Evolutionary conservation across 2,797 vertebrate genomes (phyloP), one percentile per base, ranked within the genome.

Genomic region (Lates japonicus): DNA sequence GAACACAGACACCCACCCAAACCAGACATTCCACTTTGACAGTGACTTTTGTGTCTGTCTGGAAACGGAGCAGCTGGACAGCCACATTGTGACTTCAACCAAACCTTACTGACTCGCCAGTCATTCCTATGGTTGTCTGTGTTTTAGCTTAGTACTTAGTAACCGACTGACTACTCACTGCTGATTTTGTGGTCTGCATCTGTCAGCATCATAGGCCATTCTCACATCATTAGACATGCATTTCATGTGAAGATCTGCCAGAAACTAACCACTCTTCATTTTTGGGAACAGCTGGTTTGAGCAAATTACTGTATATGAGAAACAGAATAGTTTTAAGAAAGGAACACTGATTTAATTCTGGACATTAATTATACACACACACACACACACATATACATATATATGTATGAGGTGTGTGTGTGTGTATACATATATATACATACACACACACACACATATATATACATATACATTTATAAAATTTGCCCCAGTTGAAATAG

Each of bases 11-110:
- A 65, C 80, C 80, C 73, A 70, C 59, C 82, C 80, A 65, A 57
- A 52, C 75, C 81, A 89, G 88, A 94, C 92, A 93, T 94, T 94
- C 90, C 88, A 67, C 74, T 81, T 70, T 87, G 85, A 88, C 87
- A 78, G 65, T 88, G 69, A 92, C 86, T 86, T 90, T 90, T 81
- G 79, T 90, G 87, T 90, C 85, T 77, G 87, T 87, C 87, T 91
- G 83, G 86, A 92, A 78, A 79, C 12, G 63, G n/a, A 87, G 70
- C 87, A 92, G 90, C 91, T 93, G 89, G 88, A 88, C 81, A 29
- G 86, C 84, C 82, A 54, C 81, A 66, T 29, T 86, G 90, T 89
- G 78, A 69, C 85, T 90, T 81, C 16, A 88, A 76, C 78, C 76
- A 71, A 29, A 59, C 69, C 62, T 61, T 20, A 42, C 59, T 82